These are phyloP conservation scores for Netta rufina DNA, from an alignment of 2,797 vertebrate species.

Conservation along the genomic window DNA sequence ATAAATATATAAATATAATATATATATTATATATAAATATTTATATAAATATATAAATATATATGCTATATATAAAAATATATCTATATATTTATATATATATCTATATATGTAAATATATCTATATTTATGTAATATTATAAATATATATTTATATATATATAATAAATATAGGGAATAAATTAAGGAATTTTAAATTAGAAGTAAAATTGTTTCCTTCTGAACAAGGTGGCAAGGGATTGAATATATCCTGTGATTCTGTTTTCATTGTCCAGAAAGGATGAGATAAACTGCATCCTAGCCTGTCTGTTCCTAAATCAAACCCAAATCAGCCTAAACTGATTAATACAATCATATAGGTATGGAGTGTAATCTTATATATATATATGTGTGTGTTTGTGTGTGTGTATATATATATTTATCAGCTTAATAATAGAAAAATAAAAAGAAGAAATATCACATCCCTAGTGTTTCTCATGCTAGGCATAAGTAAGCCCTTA, in stretches of 20 bases:
- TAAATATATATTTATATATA: background rate
- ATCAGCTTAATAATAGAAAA: background rate
- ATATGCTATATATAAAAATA: too few relatives aligned
- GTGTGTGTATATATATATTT: too few relatives aligned
- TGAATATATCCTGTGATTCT: background rate
- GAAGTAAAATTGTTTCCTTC: background rate
- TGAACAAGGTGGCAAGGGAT: background rate
- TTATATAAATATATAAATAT: background rate
- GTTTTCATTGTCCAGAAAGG: background rate
- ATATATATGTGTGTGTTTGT: too few relatives aligned
- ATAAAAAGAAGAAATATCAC: background rate
- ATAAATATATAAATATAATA: too few relatives aligned
- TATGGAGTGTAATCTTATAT: background rate
- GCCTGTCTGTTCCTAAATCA: background rate
- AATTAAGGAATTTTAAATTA: background rate
- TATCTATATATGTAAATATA: too few relatives aligned
- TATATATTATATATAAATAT: too few relatives aligned
- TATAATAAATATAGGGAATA: background rate
- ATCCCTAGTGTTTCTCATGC: background rate
- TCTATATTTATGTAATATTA: too few relatives aligned
- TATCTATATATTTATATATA: too few relatives aligned
- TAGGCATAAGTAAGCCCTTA: background rate
- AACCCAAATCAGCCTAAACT: background rate
- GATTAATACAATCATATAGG: background rate
- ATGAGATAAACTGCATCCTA: background rate